Evolutionary conservation across 2,888 invertebrate genomes (phyloP).

Genomic region (Crepidodera aurea): DNA sequence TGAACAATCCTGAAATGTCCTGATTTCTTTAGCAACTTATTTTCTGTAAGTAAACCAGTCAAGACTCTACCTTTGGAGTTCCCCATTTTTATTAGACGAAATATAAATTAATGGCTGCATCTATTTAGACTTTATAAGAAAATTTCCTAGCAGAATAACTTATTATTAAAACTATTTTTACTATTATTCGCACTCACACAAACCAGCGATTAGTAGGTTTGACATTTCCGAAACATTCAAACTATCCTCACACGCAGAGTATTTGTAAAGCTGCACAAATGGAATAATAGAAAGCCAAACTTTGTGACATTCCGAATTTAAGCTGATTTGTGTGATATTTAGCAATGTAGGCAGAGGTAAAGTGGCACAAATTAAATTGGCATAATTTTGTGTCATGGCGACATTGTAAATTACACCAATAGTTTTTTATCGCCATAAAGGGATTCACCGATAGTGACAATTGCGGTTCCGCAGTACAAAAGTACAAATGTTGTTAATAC

Average conservation of each 20-base stretch:
- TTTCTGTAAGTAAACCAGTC: too few species aligned
- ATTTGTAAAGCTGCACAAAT: constrained; percentile 1
- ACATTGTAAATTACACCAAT: background rate
- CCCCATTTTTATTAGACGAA: too few species aligned
- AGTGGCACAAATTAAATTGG: constrained; percentile 8
- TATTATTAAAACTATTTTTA: too few species aligned
- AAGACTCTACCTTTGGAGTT: too few species aligned
- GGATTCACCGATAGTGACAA: background rate
- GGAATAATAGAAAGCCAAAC: constrained; percentile 7
- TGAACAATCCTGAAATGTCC: background rate
- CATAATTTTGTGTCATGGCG: background rate
- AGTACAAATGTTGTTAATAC: too few species aligned
- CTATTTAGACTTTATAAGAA: too few species aligned
- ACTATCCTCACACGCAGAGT: background rate
- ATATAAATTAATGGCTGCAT: too few species aligned
- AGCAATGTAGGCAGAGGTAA: background rate
- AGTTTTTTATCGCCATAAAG: background rate
- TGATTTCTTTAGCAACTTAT: too few species aligned
- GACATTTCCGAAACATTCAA: background rate
- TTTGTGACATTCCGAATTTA: constrained; percentile 7
- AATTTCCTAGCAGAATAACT: too few species aligned
- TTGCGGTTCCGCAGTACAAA: too few species aligned
- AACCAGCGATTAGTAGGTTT: too few species aligned
- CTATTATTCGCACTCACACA: too few species aligned
- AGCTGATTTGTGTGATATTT: constrained; percentile 18